Evolutionary conservation across 1,140 invertebrate genomes (phyloP).

Genomic region (Drosophila erecta): DNA sequence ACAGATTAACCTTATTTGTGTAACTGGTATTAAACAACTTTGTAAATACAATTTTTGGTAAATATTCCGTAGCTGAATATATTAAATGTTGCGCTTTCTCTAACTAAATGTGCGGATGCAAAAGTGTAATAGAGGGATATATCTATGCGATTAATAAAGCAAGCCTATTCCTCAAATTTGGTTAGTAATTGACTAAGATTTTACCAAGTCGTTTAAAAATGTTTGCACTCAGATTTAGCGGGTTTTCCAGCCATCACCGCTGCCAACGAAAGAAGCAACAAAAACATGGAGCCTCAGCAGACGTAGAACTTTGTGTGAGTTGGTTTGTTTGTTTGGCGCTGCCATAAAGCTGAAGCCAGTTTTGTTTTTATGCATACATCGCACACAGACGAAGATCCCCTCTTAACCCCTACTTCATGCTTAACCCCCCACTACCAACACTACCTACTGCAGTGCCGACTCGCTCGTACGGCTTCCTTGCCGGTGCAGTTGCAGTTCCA

Average conservation of each 20-base stretch:
- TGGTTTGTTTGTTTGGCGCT: conserved; percentile 72
- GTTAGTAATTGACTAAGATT: too few relatives aligned
- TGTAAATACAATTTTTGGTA: too few relatives aligned
- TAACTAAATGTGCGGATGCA: too few relatives aligned
- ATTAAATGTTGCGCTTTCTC: too few relatives aligned
- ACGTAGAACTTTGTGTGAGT: conserved; percentile 55
- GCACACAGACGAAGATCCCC: conserved; percentile 15
- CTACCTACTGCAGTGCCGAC: conserved; percentile 19
- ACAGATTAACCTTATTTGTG: neutral
- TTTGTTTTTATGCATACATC: conserved; percentile 65
- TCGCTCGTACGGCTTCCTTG: conserved; percentile 50
- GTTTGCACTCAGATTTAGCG: neutral
- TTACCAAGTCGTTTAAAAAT: neutral
- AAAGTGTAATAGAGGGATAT: too few relatives aligned
- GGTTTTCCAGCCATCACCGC: conserved; percentile 11
- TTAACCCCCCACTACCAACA: conserved; percentile 7
- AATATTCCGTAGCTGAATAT: too few relatives aligned
- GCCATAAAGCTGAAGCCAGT: conserved; percentile 77
- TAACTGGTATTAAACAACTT: too few relatives aligned
- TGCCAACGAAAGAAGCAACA: conserved; percentile 41
- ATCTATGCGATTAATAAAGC: too few relatives aligned
- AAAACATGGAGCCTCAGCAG: conserved; percentile 21
- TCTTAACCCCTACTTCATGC: conserved; percentile 22
- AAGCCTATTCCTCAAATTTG: too few relatives aligned
- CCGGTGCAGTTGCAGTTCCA: conserved; percentile 29